Percentiles rank a stretch among this genome's conserved stretches.
phyloP scores from a whole-genome alignment of 2,797 vertebrate species.

The Jordanella pulchra region DNA sequence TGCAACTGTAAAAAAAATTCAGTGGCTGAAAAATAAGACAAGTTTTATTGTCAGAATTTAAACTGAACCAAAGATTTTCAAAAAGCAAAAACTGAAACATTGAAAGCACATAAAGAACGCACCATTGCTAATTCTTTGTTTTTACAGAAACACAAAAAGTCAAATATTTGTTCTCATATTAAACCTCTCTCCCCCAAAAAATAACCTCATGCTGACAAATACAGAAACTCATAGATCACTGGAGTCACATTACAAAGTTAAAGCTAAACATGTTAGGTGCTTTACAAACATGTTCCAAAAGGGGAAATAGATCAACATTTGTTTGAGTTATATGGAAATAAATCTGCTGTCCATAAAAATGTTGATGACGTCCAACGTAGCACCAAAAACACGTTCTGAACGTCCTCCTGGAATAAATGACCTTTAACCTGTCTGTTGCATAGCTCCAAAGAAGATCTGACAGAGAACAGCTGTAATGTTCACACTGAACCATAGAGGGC shows the following conservation, averaged over 20 bases:
- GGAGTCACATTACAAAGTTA: neutral
- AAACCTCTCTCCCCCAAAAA: neutral
- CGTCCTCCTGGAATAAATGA: constrained; percentile 24
- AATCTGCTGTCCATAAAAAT: constrained; percentile 11
- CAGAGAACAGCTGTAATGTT: constrained; percentile 6
- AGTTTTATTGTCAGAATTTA: constrained; percentile 66
- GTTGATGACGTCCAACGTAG: constrained; percentile 26
- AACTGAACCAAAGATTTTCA: constrained; percentile 32
- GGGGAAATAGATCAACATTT: constrained; percentile 17
- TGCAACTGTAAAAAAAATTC: neutral
- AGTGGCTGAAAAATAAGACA: constrained; percentile 40
- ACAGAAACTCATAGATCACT: constrained; percentile 16
- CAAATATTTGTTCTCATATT: neutral
- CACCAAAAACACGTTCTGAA: constrained; percentile 38
- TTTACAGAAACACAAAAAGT: constrained; percentile 13
- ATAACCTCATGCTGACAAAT: neutral
- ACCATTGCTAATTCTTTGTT: constrained; percentile 14
- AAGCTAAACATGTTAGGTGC: constrained; percentile 26
- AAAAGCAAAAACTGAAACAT: constrained; percentile 16
- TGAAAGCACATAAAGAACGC: constrained; percentile 1
- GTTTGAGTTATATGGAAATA: constrained; percentile 20
- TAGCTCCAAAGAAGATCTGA: constrained; percentile 17
- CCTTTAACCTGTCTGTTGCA: constrained; percentile 60
- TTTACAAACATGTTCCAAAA: constrained; percentile 26
- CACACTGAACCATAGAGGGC: neutral